Evolutionary conservation across 2,797 vertebrate species (phyloP).

Genomic region (Thripadectes ignobilis): DNA sequence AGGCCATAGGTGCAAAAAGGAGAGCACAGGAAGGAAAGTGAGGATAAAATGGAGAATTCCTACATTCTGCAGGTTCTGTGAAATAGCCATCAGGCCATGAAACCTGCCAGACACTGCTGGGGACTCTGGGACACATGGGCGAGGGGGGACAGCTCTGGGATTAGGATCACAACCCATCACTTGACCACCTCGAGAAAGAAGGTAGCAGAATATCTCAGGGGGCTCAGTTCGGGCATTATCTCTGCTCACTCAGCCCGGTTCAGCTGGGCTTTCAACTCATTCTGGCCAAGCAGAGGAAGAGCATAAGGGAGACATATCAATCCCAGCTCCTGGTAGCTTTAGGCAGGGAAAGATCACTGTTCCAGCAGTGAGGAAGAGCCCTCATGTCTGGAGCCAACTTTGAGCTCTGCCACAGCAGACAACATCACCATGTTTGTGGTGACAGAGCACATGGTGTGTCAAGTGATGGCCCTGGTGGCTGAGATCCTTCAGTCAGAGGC

Average conservation of each 20-base stretch:
- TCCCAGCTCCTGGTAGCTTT: background rate
- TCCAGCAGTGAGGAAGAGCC: background rate
- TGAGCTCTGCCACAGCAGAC: background rate
- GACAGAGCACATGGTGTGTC: background rate
- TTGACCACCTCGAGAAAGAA: background rate
- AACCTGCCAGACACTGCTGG: background rate
- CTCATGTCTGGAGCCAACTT: background rate
- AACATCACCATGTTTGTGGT: background rate
- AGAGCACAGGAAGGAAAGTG: background rate
- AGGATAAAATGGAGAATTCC: constrained; percentile 6
- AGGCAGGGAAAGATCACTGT: background rate
- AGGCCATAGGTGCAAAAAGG: constrained; percentile 20
- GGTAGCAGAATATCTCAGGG: background rate
- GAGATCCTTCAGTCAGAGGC: background rate
- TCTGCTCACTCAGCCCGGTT: background rate
- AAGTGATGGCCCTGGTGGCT: background rate
- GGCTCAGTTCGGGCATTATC: background rate
- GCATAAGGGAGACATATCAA: background rate
- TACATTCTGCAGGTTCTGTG: background rate
- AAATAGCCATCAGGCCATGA: background rate
- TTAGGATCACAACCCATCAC: background rate
- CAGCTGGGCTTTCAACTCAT: background rate
- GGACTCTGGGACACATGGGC: background rate
- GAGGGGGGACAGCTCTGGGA: background rate
- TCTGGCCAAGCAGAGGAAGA: background rate